Evolutionary conservation across 1,140 invertebrate genomes (phyloP).

Genomic region (Drosophila sucinea): DNA sequence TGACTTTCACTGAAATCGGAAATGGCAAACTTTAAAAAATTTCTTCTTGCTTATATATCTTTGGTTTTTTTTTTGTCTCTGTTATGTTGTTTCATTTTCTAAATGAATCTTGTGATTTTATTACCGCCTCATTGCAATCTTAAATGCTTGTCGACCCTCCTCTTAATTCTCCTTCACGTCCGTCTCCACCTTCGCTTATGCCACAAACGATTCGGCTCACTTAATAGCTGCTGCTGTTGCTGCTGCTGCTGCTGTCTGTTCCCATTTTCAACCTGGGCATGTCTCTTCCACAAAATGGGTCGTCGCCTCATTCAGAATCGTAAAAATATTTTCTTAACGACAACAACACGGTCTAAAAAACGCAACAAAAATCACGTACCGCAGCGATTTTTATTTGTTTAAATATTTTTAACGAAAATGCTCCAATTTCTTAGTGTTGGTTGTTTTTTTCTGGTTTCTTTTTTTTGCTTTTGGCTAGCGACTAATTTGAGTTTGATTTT

Average conservation of each 20-base stretch:
- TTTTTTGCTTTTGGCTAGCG: conserved; percentile 39
- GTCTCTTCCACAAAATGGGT: conserved; percentile 57
- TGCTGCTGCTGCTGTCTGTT: conserved; percentile 20
- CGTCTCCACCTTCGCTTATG: not conserved
- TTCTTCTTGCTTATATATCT: not conserved
- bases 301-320: conserved; percentile 49
- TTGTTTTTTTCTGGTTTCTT: not conserved
- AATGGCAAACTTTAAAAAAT: not conserved
- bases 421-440: conserved; percentile 22
- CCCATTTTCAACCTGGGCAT: conserved; percentile 67
- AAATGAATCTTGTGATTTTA: conserved; percentile 58
- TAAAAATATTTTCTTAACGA: conserved; percentile 79
- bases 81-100: conserved; percentile 8
- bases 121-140: conserved; percentile 51
- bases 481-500: conserved; percentile 68
- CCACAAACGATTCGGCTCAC: conserved; percentile 42
- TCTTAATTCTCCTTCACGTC: not conserved
- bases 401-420: conserved; percentile 67
- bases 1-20: not conserved
- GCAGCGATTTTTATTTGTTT: conserved; percentile 77
- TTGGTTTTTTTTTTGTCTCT: too few relatives aligned
- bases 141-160: conserved; percentile 18
- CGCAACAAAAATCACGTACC: conserved; percentile 75
- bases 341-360: conserved; percentile 69
- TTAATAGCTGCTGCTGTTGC: conserved; percentile 44